Evolutionary conservation across 2,113 vertebrate species (phyloP).

Genomic region (Mohoua ochrocephala): DNA sequence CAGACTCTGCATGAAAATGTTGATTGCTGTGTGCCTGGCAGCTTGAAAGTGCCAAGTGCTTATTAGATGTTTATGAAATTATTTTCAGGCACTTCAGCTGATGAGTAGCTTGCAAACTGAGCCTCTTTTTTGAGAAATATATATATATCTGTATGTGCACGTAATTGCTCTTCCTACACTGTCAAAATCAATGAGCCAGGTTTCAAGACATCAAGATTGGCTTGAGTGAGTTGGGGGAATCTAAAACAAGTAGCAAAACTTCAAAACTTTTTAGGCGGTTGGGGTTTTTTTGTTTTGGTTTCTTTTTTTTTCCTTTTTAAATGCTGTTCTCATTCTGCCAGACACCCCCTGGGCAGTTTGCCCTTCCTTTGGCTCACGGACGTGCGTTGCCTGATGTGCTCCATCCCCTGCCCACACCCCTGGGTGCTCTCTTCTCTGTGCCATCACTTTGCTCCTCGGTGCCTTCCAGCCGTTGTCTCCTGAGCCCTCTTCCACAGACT

Average conservation of each 20-base stretch:
- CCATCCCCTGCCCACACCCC: background rate
- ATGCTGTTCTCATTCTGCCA: background rate
- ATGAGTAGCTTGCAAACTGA: constrained; percentile 23
- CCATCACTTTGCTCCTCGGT: background rate
- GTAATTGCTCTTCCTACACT: background rate
- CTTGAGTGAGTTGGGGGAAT: background rate
- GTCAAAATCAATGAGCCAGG: background rate
- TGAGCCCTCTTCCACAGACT: background rate
- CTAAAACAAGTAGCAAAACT: background rate
- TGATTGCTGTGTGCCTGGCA: background rate
- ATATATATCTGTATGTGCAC: fast-evolving
- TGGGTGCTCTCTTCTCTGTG: background rate
- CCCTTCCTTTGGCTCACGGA: background rate
- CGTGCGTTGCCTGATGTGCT: background rate
- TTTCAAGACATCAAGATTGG: background rate
- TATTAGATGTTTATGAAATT: constrained; percentile 26
- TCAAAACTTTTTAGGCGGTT: background rate
- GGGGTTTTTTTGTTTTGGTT: background rate
- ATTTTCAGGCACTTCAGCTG: constrained; percentile 3
- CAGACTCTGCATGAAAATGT: background rate
- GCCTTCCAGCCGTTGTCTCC: background rate
- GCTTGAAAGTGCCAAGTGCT: constrained; percentile 51
- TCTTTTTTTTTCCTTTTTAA: background rate
- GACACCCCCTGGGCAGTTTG: background rate
- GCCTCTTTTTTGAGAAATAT: background rate